Base-by-base conservation (phyloP, 2,888 invertebrate species). In the Drosophila meridionalis region DNA sequence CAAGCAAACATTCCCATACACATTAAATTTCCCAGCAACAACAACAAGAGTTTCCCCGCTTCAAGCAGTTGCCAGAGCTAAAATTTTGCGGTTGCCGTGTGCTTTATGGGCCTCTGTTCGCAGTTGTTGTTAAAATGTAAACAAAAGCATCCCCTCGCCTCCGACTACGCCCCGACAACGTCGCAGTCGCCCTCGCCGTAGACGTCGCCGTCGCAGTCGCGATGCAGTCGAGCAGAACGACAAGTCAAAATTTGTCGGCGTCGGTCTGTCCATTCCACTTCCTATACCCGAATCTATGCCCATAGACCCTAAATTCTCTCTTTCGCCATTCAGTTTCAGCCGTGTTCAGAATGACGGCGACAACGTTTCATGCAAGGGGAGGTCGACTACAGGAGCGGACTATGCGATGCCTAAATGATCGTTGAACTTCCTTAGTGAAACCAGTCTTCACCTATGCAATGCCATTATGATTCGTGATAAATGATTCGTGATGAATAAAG, bases 231-330 rank as follows among this genome's bases (percentile, higher is more conserved):
- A 76, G 82, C 87, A 85, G 69, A 82, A 77, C 85, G 80, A 70
- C 76, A 84, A 87, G 78, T 82, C 85, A 82, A 82, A 84, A 87
- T 78, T 82, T 75, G 80, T 80, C 73, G 73, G 80, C 83, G 73
- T 72, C 77, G 63, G 30, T 75, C 64, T 57, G 76, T 73, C 78
- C 80, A 64, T 61, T 66, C 69, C 57, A 68, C 64, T 69, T 78
- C 69, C 75, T 69, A 67, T 62, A 63, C 65, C 71, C 66, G 53
- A 66, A 60, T 66, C 56, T 63, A 56, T 63, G 57, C 26, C 34
- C 43, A 30, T 45, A 32, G 36, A 36, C 55, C 42, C 30, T 36
- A 36, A 52, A 36, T 52, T 34, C 32, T 8, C 30, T 32, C n/a
- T 32, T 9, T 34, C 14, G 4, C 53, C 14, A 8, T 2, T 40